These are phyloP conservation scores for Leptobrachium leishanense DNA, from an alignment of 2,113 vertebrate species.

Conservation along the genomic window DNA sequence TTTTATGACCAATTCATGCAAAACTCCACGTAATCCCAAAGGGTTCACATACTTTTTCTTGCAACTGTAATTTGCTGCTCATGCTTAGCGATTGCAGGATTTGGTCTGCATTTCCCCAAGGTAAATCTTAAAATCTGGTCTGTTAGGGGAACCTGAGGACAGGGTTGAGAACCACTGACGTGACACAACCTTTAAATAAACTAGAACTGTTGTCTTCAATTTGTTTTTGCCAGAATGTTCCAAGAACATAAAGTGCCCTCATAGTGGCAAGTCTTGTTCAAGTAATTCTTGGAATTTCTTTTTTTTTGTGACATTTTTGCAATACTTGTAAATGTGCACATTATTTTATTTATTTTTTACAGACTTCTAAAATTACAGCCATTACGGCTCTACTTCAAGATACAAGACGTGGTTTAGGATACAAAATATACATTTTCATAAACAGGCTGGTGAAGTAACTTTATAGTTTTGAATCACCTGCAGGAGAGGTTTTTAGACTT, in stretches of 20 bases:
- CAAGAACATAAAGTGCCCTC: not conserved
- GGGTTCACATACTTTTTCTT: too few species aligned
- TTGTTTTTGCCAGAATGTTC: not conserved
- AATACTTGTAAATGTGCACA: conserved; percentile 8
- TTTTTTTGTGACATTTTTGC: not conserved
- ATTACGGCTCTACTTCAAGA: not conserved
- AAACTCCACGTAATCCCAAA: too few species aligned
- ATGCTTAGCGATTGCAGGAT: too few species aligned
- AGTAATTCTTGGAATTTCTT: conserved; percentile 1
- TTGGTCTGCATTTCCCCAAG: too few species aligned
- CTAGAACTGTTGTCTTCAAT: too few species aligned
- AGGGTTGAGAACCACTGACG: too few species aligned
- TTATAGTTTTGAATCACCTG: not conserved
- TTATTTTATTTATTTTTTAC: not conserved
- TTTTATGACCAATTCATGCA: too few species aligned
- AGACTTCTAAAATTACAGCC: conserved; percentile 12
- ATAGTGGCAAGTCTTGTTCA: not conserved
- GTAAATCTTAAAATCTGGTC: too few species aligned
- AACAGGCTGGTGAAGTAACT: not conserved
- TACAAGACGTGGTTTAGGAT: not conserved
- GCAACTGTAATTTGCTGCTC: too few species aligned
- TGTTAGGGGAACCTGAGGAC: too few species aligned
- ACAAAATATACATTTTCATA: not conserved
- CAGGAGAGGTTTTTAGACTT: not conserved
- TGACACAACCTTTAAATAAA: too few species aligned